Base-by-base conservation (phyloP, 2,113 vertebrate species). In the Pomatostomus ruficeps region DNA sequence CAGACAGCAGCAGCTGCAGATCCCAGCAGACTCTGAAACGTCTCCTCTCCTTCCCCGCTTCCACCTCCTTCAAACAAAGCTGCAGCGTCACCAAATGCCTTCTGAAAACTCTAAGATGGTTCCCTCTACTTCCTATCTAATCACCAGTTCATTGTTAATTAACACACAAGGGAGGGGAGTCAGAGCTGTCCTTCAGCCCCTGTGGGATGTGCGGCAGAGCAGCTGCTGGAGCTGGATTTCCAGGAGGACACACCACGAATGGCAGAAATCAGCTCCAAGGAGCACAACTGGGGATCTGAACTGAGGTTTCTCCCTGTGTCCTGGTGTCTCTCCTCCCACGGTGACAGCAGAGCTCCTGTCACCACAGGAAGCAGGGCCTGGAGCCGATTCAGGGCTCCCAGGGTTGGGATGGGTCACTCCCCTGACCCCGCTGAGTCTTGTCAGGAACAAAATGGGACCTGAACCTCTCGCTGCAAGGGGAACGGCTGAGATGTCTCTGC, bases 1-100 rank as follows among this genome's bases (percentile, higher is more conserved):
- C 94, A 97, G 94, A 96, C 94, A 95, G 79, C 89, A 89, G 66
- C 23, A 65, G 31, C 78, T 88, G 80, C 62, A 83, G 90, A 89
- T 42, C 82, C 19, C 4, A 93, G 57, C 26, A 43, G 29, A 20
- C 65, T 81, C 51, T 22, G 73, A 85, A 75, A 88, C 0, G 1
- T 43, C 70, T 84, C 67, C 72, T 83, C n/a, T 68, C 46, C 63
- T 80, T 17, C 61, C 43, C 26, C 16, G 10, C 33, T 63, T 70
- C 62, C 89, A 74, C 61, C 79, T 83, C 83, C 80, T 93, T 71
- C 66, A 35, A n/a, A 66, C 62, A 94, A 78, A 91, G 35, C 29
- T 73, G 61, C 71, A 23, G 2, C 55, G 70, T 40, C 87, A 36
- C 57, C 33, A 88, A 68, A 73, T 12, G 14, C 52, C 76, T 46